Percentiles rank a stretch among this genome's conserved stretches.
Evolutionary conservation across 2,888 invertebrate genomes (phyloP).

Genomic region (Eristalis intricaria): DNA sequence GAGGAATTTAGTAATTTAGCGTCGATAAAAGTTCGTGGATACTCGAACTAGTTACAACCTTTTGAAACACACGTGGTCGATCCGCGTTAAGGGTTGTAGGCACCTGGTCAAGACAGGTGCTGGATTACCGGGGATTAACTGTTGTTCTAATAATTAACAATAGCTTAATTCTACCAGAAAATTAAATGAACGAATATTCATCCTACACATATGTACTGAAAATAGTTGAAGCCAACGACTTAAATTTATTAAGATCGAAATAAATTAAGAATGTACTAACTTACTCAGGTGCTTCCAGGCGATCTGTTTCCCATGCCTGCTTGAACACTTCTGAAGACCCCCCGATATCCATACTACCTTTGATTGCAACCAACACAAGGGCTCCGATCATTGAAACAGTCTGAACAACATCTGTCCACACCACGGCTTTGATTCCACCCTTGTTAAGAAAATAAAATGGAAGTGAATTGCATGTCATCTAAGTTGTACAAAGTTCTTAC

Average conservation of each 20-base stretch:
- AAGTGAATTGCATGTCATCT: neutral
- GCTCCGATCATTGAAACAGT: conserved; percentile 90
- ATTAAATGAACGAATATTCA: neutral
- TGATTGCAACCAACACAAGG: conserved; percentile 87
- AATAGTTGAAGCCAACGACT: neutral
- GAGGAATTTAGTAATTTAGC: too few species aligned
- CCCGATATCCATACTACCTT: conserved; percentile 88
- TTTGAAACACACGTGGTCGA: too few species aligned
- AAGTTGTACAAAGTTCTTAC: conserved; percentile 82
- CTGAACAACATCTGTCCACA: conserved; percentile 90
- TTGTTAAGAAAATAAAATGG: conserved; percentile 75
- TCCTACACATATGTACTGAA: neutral
- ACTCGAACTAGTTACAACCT: too few species aligned
- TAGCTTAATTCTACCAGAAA: too few species aligned
- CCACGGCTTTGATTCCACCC: conserved; percentile 91
- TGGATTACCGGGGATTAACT: too few species aligned
- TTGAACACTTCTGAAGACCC: conserved; percentile 86
- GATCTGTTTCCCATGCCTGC: conserved; percentile 86
- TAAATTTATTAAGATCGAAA: neutral
- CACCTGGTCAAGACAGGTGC: too few species aligned
- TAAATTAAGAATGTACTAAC: conserved; percentile 71
- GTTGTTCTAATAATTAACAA: too few species aligned
- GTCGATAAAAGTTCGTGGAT: too few species aligned
- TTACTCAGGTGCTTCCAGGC: conserved; percentile 88
- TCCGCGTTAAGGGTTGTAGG: too few species aligned